A percentile compares a stretch with the other conserved stretches of the same genome.
Evolutionary conservation across 2,113 vertebrate species (phyloP).

Genomic region (Lamprologus speciosus): DNA sequence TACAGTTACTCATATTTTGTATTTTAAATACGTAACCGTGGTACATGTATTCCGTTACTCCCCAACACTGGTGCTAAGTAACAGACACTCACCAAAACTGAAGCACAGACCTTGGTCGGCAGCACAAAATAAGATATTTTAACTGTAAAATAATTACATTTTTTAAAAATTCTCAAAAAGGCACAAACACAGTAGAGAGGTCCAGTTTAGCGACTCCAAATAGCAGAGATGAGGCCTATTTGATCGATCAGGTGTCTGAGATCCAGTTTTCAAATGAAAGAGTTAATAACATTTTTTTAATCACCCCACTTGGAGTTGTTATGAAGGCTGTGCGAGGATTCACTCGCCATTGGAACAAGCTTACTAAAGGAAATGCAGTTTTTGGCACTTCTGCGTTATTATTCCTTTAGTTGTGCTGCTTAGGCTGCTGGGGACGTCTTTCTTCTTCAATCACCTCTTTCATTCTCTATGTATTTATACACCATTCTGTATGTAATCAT

Average conservation of each 20-base stretch:
- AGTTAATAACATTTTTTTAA: neutral
- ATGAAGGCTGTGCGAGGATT: neutral
- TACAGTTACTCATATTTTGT: no score
- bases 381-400: rapidly evolving
- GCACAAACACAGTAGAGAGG: neutral
- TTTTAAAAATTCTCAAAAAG: neutral
- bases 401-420: rapidly evolving
- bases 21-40: rapidly evolving
- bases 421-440: neutral
- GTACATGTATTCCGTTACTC: no score
- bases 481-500: neutral
- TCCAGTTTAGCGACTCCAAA: neutral
- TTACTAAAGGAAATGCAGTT: neutral
- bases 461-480: neutral
- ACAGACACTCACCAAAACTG: neutral
- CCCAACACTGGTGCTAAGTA: neutral
- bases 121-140: neutral
- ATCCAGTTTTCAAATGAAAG: neutral
- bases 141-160: neutral
- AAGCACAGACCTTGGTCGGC: neutral
- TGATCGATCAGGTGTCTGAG: neutral
- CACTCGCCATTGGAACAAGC: rapidly evolving
- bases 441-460: neutral
- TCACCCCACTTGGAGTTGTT: neutral
- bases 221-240: rapidly evolving